Evolutionary conservation across 2,797 vertebrate species (phyloP).

Genomic region (Morus bassanus): DNA sequence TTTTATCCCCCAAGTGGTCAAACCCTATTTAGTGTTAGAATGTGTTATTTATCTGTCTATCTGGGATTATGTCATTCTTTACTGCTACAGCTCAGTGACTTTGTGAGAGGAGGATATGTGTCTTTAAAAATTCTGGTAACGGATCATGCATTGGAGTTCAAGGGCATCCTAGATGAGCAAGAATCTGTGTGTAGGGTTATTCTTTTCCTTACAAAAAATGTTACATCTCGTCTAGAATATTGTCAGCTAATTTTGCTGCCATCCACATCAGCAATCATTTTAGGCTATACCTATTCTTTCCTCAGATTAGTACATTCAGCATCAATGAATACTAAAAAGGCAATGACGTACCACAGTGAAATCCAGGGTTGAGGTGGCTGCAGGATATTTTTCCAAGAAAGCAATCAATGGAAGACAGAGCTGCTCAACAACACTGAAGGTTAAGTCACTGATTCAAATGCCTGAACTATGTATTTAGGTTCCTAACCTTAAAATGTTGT

Average conservation of each 20-base stretch:
- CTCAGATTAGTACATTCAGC: not conserved
- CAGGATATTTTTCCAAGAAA: not conserved
- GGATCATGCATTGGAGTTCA: not conserved
- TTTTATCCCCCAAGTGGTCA: slow-evolving; percentile 3
- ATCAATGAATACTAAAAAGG: not conserved
- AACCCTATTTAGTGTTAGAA: not conserved
- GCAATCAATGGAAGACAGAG: not conserved
- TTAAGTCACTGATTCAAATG: not conserved
- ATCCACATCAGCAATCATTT: not conserved
- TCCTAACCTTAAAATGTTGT: not conserved
- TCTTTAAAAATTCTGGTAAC: slow-evolving; percentile 10
- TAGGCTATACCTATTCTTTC: not conserved
- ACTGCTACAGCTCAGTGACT: slow-evolving; percentile 21
- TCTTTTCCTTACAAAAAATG: not conserved
- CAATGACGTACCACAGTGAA: not conserved
- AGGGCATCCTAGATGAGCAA: not conserved
- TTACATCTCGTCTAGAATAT: not conserved
- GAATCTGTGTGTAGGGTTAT: not conserved
- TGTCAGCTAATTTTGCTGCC: slow-evolving; percentile 31
- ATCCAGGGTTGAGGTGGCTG: not conserved
- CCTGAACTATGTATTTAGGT: not conserved
- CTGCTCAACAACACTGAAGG: not conserved
- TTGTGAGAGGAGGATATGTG: not conserved
- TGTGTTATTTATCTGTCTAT: not conserved
- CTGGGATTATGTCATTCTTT: not conserved